Evolutionary conservation across 2,797 vertebrate species (phyloP).

Genomic region (Fringilla coelebs): DNA sequence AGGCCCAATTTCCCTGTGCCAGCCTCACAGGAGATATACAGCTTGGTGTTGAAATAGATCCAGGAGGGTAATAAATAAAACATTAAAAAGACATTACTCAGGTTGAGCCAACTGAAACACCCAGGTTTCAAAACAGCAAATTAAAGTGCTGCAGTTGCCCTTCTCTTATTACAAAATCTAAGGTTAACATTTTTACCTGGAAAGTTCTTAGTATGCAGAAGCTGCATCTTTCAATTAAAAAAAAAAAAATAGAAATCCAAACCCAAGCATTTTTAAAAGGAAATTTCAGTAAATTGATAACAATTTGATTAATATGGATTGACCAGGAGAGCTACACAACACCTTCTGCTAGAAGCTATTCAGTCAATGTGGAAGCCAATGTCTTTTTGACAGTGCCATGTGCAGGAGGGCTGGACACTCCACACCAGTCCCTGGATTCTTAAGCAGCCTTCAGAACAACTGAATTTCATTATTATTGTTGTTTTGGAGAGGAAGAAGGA

Average conservation of each 20-base stretch:
- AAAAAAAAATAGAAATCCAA: not conserved
- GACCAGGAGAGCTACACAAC: not conserved
- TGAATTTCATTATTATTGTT: not conserved
- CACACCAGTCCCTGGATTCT: not conserved
- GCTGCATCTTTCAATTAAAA: not conserved
- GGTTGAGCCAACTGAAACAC: not conserved
- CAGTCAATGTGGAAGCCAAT: not conserved
- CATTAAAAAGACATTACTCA: not conserved
- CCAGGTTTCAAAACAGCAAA: not conserved
- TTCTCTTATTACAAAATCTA: not conserved
- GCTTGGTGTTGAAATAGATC: not conserved
- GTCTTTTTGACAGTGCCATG: not conserved
- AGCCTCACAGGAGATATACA: not conserved
- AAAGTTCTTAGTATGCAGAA: not conserved
- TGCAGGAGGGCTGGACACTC: not conserved
- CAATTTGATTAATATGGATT: constrained; percentile 6
- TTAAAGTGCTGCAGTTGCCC: not conserved
- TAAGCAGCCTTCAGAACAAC: not conserved
- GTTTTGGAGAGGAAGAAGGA: not conserved
- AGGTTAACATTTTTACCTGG: not conserved
- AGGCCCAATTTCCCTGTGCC: not conserved
- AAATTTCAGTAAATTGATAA: not conserved
- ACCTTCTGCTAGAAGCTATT: not conserved
- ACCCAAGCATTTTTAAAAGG: not conserved
- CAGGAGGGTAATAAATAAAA: constrained; percentile 15